Conservation (phyloP, 2,113 vertebrate species). For the Phainopepla nitens region DNA sequence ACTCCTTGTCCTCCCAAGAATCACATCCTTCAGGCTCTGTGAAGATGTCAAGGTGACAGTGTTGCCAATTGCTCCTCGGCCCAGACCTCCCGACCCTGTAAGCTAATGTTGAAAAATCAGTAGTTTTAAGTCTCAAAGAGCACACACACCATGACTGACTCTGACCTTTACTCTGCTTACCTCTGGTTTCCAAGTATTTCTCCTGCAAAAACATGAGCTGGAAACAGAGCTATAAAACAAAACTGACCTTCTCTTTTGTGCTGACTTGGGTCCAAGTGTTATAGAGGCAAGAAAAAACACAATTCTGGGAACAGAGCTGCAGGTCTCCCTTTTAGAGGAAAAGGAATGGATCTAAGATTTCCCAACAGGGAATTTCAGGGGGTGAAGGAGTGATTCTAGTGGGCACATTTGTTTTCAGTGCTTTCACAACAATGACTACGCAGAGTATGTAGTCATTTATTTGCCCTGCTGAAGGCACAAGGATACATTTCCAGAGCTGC, state of each 20-base stretch:
- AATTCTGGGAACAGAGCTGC: not conserved
- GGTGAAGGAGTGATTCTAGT: not conserved
- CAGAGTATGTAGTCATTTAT: rapidly evolving
- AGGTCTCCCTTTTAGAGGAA: not conserved
- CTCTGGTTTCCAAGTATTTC: not conserved
- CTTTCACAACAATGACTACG: not conserved
- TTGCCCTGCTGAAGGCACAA: not conserved
- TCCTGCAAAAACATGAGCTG: not conserved
- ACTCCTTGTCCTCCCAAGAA: not conserved
- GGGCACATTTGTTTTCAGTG: not conserved
- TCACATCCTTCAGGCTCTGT: not conserved
- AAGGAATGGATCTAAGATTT: not conserved
- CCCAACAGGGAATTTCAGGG: rapidly evolving
- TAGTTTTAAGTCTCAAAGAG: not conserved
- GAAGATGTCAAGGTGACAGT: not conserved
- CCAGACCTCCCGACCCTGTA: not conserved
- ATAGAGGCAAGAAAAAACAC: not conserved
- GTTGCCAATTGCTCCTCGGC: rapidly evolving
- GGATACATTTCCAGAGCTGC: not conserved
- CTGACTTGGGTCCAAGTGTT: not conserved
- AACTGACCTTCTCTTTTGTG: not conserved
- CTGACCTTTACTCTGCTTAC: not conserved
- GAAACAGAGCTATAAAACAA: not conserved
- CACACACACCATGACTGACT: rapidly evolving
- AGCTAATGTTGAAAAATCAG: not conserved